A percentile compares a stretch with the other conserved stretches of the same genome.
phyloP scores from a whole-genome alignment of 1,140 invertebrate species.

The Bilobella aurantiaca region DNA sequence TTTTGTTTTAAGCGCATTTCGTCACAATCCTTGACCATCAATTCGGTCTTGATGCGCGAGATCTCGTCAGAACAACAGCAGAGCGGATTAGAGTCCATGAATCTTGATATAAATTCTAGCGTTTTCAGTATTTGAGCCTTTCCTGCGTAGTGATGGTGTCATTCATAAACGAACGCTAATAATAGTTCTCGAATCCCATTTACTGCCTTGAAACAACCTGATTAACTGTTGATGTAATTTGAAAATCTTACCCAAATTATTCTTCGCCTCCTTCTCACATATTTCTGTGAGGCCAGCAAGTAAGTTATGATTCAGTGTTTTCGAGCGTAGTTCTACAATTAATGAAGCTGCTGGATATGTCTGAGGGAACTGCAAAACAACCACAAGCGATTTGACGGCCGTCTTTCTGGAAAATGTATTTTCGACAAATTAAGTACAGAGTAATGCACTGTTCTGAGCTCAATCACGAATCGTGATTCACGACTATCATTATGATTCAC shows the following conservation, averaged over 20 bases:
- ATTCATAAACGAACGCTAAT: no score
- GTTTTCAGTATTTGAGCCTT: slow-evolving; percentile 44
- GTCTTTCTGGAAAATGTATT: slow-evolving; percentile 45
- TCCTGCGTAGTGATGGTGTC: slow-evolving; percentile 24
- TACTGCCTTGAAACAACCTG: no score
- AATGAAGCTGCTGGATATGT: slow-evolving; percentile 50
- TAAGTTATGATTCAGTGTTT: slow-evolving; percentile 54
- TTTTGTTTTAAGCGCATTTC: slow-evolving; percentile 60
- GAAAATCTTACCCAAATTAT: no score
- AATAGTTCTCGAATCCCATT: no score
- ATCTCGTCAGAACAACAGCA: slow-evolving; percentile 66
- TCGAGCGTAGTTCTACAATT: slow-evolving; percentile 62
- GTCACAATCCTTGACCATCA: slow-evolving; percentile 42
- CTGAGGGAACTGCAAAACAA: slow-evolving; percentile 55
- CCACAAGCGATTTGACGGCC: slow-evolving; percentile 51
- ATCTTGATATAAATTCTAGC: slow-evolving; percentile 54
- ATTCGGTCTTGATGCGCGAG: slow-evolving; percentile 47
- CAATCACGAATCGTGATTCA: no score
- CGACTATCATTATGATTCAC: neutral
- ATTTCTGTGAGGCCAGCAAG: slow-evolving; percentile 51
- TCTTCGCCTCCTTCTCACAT: no score
- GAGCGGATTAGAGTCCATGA: slow-evolving; percentile 60
- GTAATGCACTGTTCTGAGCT: no score
- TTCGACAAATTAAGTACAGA: neutral
- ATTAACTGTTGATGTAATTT: no score